phyloP scores from a whole-genome alignment of 2,888 invertebrate species.

The Diplolepis rosae region DNA sequence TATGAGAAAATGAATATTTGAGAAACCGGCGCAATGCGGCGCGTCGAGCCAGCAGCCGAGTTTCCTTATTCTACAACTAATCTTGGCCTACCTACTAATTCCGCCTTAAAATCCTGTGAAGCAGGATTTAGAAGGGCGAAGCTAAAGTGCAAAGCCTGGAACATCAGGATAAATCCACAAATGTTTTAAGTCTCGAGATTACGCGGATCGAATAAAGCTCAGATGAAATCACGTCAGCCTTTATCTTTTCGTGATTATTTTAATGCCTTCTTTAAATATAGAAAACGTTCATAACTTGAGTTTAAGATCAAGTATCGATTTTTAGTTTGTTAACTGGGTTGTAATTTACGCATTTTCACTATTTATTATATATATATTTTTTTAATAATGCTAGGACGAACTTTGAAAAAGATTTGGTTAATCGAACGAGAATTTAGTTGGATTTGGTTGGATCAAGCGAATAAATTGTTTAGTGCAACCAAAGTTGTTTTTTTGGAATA shows the following conservation, averaged over 20 bases:
- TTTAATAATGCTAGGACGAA: too few relatives aligned
- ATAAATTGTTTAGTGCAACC: too few relatives aligned
- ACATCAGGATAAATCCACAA: conserved; percentile 3
- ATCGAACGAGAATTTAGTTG: too few relatives aligned
- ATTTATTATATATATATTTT: too few relatives aligned
- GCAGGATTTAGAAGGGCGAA: conserved; percentile 19
- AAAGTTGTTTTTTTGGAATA: too few relatives aligned
- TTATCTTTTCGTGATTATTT: conserved; percentile 31
- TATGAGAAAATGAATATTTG: conserved; percentile 48
- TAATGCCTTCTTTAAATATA: too few relatives aligned
- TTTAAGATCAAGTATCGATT: too few relatives aligned
- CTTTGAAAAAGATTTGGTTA: too few relatives aligned
- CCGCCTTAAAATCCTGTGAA: conserved; percentile 40
- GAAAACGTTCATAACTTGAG: too few relatives aligned
- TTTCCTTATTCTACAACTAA: conserved; percentile 43
- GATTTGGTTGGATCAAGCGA: too few relatives aligned
- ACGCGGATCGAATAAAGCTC: background rate
- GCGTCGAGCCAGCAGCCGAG: conserved; percentile 19
- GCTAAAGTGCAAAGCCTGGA: conserved; percentile 24
- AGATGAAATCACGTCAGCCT: conserved; percentile 17
- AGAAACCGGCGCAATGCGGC: conserved; percentile 34
- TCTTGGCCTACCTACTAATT: conserved; percentile 48
- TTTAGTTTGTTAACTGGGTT: too few relatives aligned
- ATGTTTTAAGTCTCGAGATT: conserved; percentile 32
- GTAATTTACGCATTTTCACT: too few relatives aligned